These are phyloP conservation scores for Drosophila hydei DNA, from an alignment of 1,140 invertebrate species.

Conservation along the genomic window DNA sequence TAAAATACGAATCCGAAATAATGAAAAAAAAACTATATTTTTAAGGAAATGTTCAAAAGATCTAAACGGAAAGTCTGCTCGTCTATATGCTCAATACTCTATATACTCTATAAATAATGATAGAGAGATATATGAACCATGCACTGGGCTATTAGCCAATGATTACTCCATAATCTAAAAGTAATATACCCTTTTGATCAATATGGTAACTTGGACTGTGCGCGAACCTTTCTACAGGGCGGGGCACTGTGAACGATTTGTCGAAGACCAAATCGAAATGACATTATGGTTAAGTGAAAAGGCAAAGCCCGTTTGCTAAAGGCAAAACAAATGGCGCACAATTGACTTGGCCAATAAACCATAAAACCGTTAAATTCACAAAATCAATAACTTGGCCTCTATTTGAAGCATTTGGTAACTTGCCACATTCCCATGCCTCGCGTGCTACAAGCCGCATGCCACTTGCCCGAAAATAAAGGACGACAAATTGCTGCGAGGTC, in stretches of 20 bases:
- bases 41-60: too few species aligned
- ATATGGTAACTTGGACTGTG: background rate
- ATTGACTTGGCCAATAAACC: conserved; percentile 75
- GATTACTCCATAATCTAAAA: too few species aligned
- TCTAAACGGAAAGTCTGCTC: too few species aligned
- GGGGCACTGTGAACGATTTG: conserved; percentile 19
- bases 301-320: conserved; percentile 31
- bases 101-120: too few species aligned
- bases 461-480: conserved; percentile 49
- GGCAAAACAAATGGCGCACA: conserved; percentile 65
- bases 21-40: too few species aligned
- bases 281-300: conserved; percentile 72
- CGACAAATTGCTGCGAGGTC: conserved; percentile 75
- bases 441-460: background rate
- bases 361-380: conserved; percentile 76
- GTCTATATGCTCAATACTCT: too few species aligned
- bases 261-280: conserved; percentile 65
- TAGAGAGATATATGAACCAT: too few species aligned
- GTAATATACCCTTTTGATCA: background rate
- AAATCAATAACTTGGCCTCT: conserved; percentile 70
- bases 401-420: conserved; percentile 13
- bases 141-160: too few species aligned
- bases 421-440: conserved; percentile 2
- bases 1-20: too few species aligned
- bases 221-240: conserved; percentile 34